phyloP scores from a whole-genome alignment of 2,888 invertebrate genomes.

The Therioaphis trifolii region DNA sequence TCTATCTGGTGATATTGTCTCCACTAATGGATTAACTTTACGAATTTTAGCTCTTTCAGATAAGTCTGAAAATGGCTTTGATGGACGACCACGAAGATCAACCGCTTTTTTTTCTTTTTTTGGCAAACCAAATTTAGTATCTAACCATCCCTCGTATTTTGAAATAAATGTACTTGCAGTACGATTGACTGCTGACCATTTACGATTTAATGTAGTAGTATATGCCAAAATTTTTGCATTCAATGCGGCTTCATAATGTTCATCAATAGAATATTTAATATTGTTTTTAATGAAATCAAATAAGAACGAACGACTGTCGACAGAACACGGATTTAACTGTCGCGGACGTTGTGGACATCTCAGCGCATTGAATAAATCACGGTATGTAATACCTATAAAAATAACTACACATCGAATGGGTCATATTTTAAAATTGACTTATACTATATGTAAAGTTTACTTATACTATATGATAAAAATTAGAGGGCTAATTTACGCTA shows the following conservation, averaged over 20 bases:
- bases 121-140: constrained; percentile 34
- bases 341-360: constrained; percentile 9
- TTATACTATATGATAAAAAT: constrained; percentile 14
- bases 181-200: constrained; percentile 7
- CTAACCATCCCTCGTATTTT: constrained; percentile 15
- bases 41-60: constrained; percentile 14
- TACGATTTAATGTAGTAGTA: constrained; percentile 27
- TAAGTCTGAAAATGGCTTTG: no score
- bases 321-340: neutral
- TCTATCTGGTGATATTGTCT: constrained; percentile 27
- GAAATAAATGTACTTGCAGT: constrained; percentile 27
- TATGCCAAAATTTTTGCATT: constrained; percentile 4
- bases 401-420: neutral
- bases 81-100: constrained; percentile 35
- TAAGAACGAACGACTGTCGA: constrained; percentile 11
- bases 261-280: constrained; percentile 5
- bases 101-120: neutral
- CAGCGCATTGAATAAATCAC: constrained; percentile 10
- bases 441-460: neutral
- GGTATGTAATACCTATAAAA: constrained; percentile 10
- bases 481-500: neutral
- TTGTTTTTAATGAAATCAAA: constrained; percentile 17
- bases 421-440: constrained; percentile 24
- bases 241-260: constrained; percentile 24
- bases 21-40: neutral